Evolutionary conservation across 2,888 invertebrate species (phyloP).

Genomic region (Nysson spinosus): DNA sequence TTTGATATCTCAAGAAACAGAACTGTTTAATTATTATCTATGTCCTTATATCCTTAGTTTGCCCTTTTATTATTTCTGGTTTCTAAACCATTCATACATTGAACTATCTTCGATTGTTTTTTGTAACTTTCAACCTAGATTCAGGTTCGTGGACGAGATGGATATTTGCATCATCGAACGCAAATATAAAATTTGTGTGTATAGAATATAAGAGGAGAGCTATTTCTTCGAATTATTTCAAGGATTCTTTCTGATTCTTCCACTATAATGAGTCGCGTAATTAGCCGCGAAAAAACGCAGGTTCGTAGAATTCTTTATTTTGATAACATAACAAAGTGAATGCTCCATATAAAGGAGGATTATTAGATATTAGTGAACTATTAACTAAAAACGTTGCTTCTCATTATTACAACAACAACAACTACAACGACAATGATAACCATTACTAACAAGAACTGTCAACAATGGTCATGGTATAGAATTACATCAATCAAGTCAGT

Average conservation of each 20-base stretch:
- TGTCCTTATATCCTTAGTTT: too few species aligned
- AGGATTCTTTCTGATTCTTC: neutral
- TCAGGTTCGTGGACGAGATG: too few species aligned
- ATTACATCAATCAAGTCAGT: conserved; percentile 47
- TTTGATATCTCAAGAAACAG: too few species aligned
- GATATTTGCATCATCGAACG: too few species aligned
- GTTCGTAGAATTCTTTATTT: conserved; percentile 44
- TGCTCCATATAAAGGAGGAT: conserved; percentile 23
- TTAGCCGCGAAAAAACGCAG: neutral
- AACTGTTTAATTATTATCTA: too few species aligned
- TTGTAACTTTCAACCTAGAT: too few species aligned
- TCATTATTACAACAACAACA: conserved; percentile 39
- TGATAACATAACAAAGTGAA: conserved; percentile 37
- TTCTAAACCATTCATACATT: too few species aligned
- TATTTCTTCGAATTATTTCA: too few species aligned
- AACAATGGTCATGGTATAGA: conserved; percentile 47
- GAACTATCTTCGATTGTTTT: too few species aligned
- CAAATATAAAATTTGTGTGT: too few species aligned
- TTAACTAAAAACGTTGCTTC: conserved; percentile 22
- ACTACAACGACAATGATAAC: conserved; percentile 39
- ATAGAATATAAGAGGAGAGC: too few species aligned
- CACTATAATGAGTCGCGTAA: neutral
- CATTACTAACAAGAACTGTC: conserved; percentile 28
- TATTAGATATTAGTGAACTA: conserved; percentile 19
- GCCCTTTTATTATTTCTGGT: too few species aligned